Base-by-base conservation (phyloP, 1,140 invertebrate species). In the Procambarus virginalis region DNA sequence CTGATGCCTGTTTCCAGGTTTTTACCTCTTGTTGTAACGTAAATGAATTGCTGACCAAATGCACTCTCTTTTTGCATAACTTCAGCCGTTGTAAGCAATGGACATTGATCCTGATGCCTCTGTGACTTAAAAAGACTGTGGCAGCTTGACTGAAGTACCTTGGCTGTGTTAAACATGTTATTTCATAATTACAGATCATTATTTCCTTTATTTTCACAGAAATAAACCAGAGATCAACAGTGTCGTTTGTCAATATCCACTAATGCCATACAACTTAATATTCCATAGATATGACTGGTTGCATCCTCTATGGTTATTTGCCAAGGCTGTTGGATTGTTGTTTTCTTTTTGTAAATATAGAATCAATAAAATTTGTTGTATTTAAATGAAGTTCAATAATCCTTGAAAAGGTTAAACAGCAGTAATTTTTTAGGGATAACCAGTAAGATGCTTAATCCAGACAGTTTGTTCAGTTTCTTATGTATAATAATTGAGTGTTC, bases 291-390 rank as follows among this genome's bases (percentile, higher is more conserved):
- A 89, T 73, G 80, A 89, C 73, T 83, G 86, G 86, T 60, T 89
- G 86, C 80, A 83, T 60, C 86, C 86, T 89, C 70, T 89, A 89
- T 89, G 86, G 86, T 82, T 82, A 75, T 75, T 55, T 75, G 80
- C 86, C 79, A 89, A 82, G 80, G 79, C 79, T 89, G 80, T 89
- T 83, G 86, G 86, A 89, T 83, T 89, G 86, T 89, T 89, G 78
- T 88, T 89, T 89, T 83, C 80, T 89, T 89, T 89, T 89, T 89
- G 86, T 89, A 89, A 89, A 89, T 89, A 89, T 82, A 89, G 86
- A 89, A 82, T 81, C 85, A 87, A 82, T 82, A 89, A 89, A 89
- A 89, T 82, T 89, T 89, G 86, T 89, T 89, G 86, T 89, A 89
- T 82, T 89, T 89, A 89, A 68, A 70, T 80, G 48, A 4, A 22